A percentile compares a stretch with the other conserved stretches of the same genome.
Conservation (phyloP, 2,113 vertebrate species). For the Triplophysa siluroides region DNA sequence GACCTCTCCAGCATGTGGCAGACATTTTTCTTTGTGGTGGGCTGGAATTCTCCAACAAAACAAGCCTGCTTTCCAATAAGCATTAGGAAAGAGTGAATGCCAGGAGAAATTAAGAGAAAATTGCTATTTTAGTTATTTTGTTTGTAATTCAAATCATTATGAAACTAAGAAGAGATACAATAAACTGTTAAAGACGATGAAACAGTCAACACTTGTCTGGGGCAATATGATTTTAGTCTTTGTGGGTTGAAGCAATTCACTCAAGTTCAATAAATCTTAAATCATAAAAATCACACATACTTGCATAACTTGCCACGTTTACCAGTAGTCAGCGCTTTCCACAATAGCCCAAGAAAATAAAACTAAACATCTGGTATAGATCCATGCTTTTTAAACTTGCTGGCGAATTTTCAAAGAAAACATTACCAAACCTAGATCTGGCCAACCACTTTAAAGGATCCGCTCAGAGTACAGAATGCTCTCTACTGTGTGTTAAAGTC, state of each 20-base stretch:
- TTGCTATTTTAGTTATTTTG: conserved; percentile 5
- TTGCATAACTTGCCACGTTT: conserved; percentile 60
- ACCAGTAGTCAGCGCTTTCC: conserved; percentile 53
- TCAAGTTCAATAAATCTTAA: neutral
- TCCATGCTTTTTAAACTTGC: conserved; percentile 58
- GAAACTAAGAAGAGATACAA: neutral
- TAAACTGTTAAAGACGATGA: neutral
- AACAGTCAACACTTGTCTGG: too few species aligned
- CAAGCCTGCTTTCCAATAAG: conserved; percentile 58
- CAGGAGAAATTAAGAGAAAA: conserved; percentile 13
- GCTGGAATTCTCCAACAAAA: conserved; percentile 66
- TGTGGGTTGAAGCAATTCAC: conserved; percentile 14
- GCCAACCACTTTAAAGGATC: neutral
- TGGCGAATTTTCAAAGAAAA: conserved; percentile 52
- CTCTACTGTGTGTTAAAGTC: neutral
- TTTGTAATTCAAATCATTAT: neutral
- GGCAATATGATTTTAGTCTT: neutral
- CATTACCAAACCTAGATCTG: conserved; percentile 14
- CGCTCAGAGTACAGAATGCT: neutral
- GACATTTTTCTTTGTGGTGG: conserved; percentile 64
- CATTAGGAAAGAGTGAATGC: conserved; percentile 41
- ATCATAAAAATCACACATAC: conserved; percentile 42
- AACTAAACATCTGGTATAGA: conserved; percentile 61
- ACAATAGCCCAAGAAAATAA: conserved; percentile 65
- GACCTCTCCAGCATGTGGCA: conserved; percentile 67